phyloP scores from a whole-genome alignment of 1,140 invertebrate genomes.

The Psix sp. region DNA sequence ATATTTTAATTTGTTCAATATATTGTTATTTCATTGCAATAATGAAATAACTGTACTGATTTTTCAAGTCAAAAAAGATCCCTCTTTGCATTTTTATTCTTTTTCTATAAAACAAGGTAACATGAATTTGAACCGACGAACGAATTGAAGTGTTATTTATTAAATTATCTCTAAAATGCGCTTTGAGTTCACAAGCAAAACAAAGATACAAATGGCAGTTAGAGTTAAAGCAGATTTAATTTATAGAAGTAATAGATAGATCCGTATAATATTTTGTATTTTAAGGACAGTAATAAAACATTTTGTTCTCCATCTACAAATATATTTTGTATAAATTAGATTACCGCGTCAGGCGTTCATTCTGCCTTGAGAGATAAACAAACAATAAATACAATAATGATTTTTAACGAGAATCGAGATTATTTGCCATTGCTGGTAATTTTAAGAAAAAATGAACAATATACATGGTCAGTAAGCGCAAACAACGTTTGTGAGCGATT shows the following conservation, averaged over 20 bases:
- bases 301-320: conserved; percentile 44
- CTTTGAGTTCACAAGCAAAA: conserved; percentile 24
- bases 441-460: conserved; percentile 14
- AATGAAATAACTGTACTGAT: too few species aligned
- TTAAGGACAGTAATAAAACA: conserved; percentile 41
- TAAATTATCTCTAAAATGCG: too few species aligned
- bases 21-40: too few species aligned
- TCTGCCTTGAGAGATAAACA: conserved; percentile 13
- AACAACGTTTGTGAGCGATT: conserved; percentile 33
- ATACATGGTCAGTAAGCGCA: too few species aligned
- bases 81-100: too few species aligned
- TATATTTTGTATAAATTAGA: conserved; percentile 46
- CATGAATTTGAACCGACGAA: too few species aligned
- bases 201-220: conserved; percentile 51
- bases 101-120: too few species aligned
- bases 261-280: conserved; percentile 55
- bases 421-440: conserved; percentile 51
- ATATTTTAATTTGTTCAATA: too few species aligned
- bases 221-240: conserved; percentile 40
- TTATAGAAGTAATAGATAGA: conserved; percentile 54
- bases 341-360: conserved; percentile 13
- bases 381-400: conserved; percentile 31
- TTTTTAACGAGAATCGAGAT: conserved; percentile 37
- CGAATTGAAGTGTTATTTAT: too few species aligned
- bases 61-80: too few species aligned